phyloP scores from a whole-genome alignment of 2,888 invertebrate species.

The Listrodromus nycthemerus region DNA sequence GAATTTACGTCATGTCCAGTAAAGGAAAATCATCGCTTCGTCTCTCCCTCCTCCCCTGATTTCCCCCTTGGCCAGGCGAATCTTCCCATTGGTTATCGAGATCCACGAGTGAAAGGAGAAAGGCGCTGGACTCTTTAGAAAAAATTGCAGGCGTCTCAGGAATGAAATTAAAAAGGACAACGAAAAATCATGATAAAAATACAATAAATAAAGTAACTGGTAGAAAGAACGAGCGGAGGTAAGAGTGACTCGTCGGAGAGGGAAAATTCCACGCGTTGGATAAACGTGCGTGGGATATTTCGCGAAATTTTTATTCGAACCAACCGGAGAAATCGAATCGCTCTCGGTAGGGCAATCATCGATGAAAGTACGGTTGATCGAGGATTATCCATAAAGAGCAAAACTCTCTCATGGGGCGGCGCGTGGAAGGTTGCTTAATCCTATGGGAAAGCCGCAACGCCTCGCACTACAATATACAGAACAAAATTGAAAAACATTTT shows the following conservation, averaged over 20 bases:
- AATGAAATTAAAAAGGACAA: conserved; percentile 66
- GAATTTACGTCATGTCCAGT: conserved; percentile 75
- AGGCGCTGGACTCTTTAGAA: conserved; percentile 74
- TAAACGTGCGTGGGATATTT: conserved; percentile 16
- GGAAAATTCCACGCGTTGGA: not conserved
- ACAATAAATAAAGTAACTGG: conserved; percentile 14
- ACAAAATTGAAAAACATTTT: conserved; percentile 19
- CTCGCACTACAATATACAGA: not conserved
- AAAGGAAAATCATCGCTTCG: conserved; percentile 65
- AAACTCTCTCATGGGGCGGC: conserved; percentile 16
- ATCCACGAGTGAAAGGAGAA: conserved; percentile 82
- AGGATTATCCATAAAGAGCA: conserved; percentile 29
- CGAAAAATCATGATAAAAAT: conserved; percentile 27
- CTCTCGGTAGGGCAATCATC: conserved; percentile 7
- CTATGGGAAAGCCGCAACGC: not conserved
- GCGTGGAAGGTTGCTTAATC: conserved; percentile 7
- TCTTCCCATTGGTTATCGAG: conserved; percentile 62
- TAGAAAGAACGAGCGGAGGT: conserved; percentile 54
- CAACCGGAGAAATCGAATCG: conserved; percentile 53
- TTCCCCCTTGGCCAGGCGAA: conserved; percentile 22
- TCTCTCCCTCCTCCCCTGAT: conserved; percentile 33
- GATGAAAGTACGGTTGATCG: conserved; percentile 16
- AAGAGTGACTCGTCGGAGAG: conserved; percentile 40
- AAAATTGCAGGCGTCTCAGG: conserved; percentile 66
- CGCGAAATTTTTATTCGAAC: conserved; percentile 23